Conservation (phyloP, 2,797 vertebrate species). For the Acipenser transmontanus region DNA sequence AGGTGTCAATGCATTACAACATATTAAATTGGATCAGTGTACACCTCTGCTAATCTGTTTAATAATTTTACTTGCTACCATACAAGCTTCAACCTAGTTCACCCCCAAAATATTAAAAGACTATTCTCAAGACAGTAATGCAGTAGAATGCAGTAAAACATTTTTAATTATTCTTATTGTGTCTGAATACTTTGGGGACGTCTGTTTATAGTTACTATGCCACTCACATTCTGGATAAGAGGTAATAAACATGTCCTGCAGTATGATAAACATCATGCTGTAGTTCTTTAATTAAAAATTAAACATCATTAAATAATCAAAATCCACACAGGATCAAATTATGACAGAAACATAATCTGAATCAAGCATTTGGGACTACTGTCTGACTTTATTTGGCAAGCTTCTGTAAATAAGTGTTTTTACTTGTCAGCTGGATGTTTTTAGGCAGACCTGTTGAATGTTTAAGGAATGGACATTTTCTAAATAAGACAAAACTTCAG, state of each 20-base stretch:
- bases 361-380: too few relatives aligned
- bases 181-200: background rate
- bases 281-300: constrained; percentile 1
- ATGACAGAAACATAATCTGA: too few relatives aligned
- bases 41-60: background rate
- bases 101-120: constrained; percentile 4
- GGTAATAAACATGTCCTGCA: background rate
- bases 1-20: background rate
- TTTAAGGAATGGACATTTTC: too few relatives aligned
- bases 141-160: background rate
- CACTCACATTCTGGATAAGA: background rate
- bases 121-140: background rate
- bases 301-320: too few relatives aligned
- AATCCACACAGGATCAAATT: too few relatives aligned
- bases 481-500: too few relatives aligned
- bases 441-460: too few relatives aligned
- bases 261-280: background rate
- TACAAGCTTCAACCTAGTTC: background rate
- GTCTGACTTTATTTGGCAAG: too few relatives aligned
- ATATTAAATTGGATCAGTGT: background rate
- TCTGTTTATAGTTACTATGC: constrained; percentile 5
- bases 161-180: constrained; percentile 5
- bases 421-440: too few relatives aligned
- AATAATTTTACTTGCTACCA: background rate
- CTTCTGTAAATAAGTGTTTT: too few relatives aligned